Evolutionary conservation across 1,140 invertebrate species (phyloP).

Genomic region (Caenorhabditis remanei): DNA sequence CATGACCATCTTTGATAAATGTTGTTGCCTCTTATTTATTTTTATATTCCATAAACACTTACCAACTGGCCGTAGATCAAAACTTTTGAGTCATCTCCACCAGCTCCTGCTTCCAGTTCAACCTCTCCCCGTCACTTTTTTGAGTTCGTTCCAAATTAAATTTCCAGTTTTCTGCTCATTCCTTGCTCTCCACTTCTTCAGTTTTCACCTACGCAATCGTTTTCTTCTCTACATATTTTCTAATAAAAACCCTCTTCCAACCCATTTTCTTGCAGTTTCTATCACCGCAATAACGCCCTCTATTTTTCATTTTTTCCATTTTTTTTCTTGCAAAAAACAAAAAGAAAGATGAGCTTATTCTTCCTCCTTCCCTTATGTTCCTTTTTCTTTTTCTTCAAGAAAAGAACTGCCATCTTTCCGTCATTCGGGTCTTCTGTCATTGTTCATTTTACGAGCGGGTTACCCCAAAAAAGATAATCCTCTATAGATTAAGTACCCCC

Average conservation of each 20-base stretch:
- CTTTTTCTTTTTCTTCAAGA: background rate
- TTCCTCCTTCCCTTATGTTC: background rate
- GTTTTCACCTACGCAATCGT: constrained; percentile 3
- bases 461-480: constrained; percentile 29
- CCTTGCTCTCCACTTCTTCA: background rate
- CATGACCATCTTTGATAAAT: background rate
- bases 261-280: background rate
- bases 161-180: background rate
- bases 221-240: background rate
- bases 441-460: background rate
- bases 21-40: background rate
- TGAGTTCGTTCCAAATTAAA: background rate
- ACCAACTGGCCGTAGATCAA: too few relatives aligned
- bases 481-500: constrained; percentile 12
- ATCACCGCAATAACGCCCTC: constrained; percentile 6
- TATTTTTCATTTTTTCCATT: constrained; percentile 19
- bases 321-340: background rate
- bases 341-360: background rate
- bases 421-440: background rate
- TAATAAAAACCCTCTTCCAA: background rate
- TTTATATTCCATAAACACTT: background rate
- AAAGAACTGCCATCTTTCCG: background rate
- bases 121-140: background rate
- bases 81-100: too few relatives aligned
- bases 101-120: background rate